These are phyloP conservation scores for Luperina nickerlii DNA, from an alignment of 2,888 invertebrate genomes.

Conservation along the genomic window DNA sequence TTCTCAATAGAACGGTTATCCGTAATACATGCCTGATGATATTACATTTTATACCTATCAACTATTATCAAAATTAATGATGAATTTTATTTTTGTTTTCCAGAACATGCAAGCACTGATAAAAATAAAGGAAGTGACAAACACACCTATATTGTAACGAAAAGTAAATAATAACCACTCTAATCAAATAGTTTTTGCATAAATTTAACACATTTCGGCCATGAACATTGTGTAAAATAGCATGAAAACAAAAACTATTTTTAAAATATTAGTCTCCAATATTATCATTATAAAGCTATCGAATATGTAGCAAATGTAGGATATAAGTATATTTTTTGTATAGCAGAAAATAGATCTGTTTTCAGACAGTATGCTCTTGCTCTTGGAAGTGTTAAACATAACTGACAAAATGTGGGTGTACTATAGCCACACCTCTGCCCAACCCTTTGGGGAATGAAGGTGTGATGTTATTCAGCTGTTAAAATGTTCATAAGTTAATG, in stretches of 20 bases:
- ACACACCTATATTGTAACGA: constrained; percentile 10
- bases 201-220: constrained; percentile 30
- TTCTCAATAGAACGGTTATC: constrained; percentile 14
- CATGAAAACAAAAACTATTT: constrained; percentile 40
- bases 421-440: too few species aligned
- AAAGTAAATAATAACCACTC: constrained; percentile 35
- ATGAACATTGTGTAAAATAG: constrained; percentile 18
- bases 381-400: neutral
- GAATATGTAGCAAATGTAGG: constrained; percentile 41
- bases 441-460: neutral
- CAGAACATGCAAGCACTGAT: constrained; percentile 39
- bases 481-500: neutral
- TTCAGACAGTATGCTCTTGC: constrained; percentile 21
- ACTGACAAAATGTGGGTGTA: too few species aligned
- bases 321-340: constrained; percentile 57
- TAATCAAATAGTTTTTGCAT: constrained; percentile 54
- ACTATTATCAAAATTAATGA: neutral
- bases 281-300: constrained; percentile 32
- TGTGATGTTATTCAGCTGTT: neutral
- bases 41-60: neutral
- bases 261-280: constrained; percentile 35
- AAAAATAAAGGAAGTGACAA: constrained; percentile 26
- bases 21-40: neutral
- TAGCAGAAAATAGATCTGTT: constrained; percentile 25
- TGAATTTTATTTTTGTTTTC: constrained; percentile 27